Evolutionary conservation across 2,113 vertebrate species (phyloP), one percentile per base, ranked within the genome.

Genomic region (Mirounga angustirostris): DNA sequence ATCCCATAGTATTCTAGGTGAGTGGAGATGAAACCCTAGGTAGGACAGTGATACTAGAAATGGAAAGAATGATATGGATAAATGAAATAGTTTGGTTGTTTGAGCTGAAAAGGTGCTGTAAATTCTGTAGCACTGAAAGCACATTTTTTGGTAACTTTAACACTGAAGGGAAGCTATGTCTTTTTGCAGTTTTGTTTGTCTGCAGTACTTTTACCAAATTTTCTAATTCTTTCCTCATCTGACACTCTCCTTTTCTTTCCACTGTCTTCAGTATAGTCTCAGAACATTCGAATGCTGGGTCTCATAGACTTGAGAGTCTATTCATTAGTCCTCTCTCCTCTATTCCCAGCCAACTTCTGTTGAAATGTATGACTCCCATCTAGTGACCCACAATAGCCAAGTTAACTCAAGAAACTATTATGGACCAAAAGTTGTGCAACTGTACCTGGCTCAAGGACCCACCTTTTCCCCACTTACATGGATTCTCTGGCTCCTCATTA

Each of bases 401-500:
- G 63, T 59, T 58, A 95, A 73, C 46, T 92, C 67, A 61, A 79
- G 1, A 91, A 79, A 16, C 15, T 46, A 43, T 82, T 89, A 16
- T 67, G 14, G 24, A 18, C 52, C 54, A 82, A 65, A 94, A 86
- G 28, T 26, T 22, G 18, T 63, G 40, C 9, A 96, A 76, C 21
- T 69, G 21, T 92, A 84, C 26, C 28, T 50, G 36, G n/a, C 30
- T 91, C 56, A 52, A 26, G 22, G 79, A 50, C 1, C 19, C 10
- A 86, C 12, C 7, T 63, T 88, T 76, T 91, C 36, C 36, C 46
- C 22, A 82, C 16, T 71, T 82, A 69, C 26, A 26, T 67, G 33
- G 65, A 94, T 82, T 74, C 7, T 78, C n/a, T 89, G 74, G 46
- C 10, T 96, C 36, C 61, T 86, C 54, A 61, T 86, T 93, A 89